A percentile compares a stretch with the other conserved stretches of the same genome.
These are phyloP conservation scores for Acholoe squamosa DNA, from an alignment of 2,888 invertebrate genomes.

Conservation along the genomic window DNA sequence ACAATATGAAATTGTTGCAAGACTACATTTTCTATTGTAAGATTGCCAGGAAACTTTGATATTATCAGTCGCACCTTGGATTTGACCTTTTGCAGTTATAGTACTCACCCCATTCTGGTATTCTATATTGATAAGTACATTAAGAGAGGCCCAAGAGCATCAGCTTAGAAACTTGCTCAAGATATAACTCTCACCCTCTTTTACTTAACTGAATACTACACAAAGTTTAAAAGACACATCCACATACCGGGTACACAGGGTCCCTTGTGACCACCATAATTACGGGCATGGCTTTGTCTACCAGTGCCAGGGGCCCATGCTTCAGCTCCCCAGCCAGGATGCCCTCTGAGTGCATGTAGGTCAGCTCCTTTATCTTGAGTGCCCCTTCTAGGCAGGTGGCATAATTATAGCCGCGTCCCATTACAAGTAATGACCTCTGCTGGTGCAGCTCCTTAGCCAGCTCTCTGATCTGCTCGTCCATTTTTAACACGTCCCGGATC, in stretches of 20 bases:
- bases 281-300: constrained; percentile 98
- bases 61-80: too few species aligned
- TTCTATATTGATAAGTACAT: too few species aligned
- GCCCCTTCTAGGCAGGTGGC: constrained; percentile 98
- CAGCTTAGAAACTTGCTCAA: too few species aligned
- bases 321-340: constrained; percentile 99
- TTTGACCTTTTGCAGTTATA: too few species aligned
- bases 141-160: too few species aligned
- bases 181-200: too few species aligned
- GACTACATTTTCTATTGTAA: too few species aligned
- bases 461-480: constrained; percentile 93
- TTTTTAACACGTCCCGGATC: constrained; percentile 94
- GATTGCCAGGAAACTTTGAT: too few species aligned
- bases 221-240: too few species aligned
- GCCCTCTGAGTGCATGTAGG: constrained; percentile 97
- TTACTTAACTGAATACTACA: too few species aligned
- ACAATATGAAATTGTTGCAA: too few species aligned
- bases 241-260: constrained; percentile 90
- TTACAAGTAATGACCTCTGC: constrained; percentile 96
- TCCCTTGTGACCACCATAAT: constrained; percentile 99
- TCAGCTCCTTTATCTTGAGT: constrained; percentile 88
- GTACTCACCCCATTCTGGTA: too few species aligned
- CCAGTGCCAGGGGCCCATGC: constrained; percentile 98
- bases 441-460: constrained; percentile 95
- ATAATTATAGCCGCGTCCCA: constrained; percentile 99